Percentiles rank a stretch among this genome's conserved stretches.
Evolutionary conservation across 2,797 vertebrate genomes (phyloP).

Genomic region (Sebastes steindachneri): DNA sequence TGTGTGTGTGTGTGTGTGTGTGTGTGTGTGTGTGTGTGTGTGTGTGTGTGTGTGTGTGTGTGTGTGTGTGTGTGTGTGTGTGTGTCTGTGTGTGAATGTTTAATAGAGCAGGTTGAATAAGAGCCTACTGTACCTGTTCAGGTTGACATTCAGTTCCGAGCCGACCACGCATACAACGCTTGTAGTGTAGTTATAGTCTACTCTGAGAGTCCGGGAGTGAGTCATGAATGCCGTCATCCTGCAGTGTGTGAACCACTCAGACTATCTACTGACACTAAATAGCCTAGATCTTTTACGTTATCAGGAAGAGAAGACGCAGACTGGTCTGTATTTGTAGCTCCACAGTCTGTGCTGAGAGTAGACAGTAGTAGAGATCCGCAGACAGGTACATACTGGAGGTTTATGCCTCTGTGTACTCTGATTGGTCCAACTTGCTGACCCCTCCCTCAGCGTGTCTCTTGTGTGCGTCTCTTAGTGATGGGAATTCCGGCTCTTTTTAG

Average conservation of each 20-base stretch:
- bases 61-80: background rate
- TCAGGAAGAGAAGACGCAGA: background rate
- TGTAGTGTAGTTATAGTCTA: constrained; percentile 79
- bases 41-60: background rate
- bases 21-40: too few species aligned
- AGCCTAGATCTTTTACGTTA: background rate
- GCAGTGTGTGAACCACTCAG: background rate
- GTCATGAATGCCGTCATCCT: constrained; percentile 64
- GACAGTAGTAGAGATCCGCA: background rate
- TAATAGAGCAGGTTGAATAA: background rate
- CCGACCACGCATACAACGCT: constrained; percentile 85
- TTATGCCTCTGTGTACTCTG: background rate
- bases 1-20: background rate
- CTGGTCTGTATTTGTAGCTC: background rate
- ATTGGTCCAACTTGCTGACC: constrained; percentile 9
- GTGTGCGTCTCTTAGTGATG: too few species aligned
- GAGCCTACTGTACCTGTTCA: constrained; percentile 80
- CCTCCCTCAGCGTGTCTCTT: background rate
- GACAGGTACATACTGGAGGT: too few species aligned
- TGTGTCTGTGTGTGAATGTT: too few species aligned
- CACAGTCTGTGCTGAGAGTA: background rate
- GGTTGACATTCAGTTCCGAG: constrained; percentile 78
- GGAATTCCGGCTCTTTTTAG: too few species aligned
- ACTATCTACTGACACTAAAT: too few species aligned
- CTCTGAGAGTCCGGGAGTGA: constrained; percentile 82